These are phyloP conservation scores for Drosophila meridionalis DNA, from an alignment of 2,888 invertebrate species.

Conservation along the genomic window DNA sequence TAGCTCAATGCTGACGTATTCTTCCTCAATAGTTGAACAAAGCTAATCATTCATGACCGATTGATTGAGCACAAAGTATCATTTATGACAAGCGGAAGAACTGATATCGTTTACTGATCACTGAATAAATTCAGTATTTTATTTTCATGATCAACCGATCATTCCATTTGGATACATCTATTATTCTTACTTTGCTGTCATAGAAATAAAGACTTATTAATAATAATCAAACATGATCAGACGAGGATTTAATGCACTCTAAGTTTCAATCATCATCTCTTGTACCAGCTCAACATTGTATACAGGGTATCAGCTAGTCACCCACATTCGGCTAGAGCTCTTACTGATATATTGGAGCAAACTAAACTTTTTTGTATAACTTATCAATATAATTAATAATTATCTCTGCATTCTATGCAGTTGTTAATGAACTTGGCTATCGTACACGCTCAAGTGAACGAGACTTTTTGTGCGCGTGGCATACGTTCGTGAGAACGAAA, in stretches of 20 bases:
- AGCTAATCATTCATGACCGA: conserved; percentile 2
- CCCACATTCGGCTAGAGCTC: background rate
- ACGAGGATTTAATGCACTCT: background rate
- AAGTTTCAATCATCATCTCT: background rate
- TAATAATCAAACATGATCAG: background rate
- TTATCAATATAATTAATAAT: conserved; percentile 3
- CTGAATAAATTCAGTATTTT: background rate
- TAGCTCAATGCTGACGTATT: background rate
- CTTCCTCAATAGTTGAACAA: background rate
- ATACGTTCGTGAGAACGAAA: conserved; percentile 12
- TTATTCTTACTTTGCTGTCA: background rate
- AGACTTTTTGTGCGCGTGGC: conserved; percentile 28
- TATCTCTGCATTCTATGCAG: conserved; percentile 11
- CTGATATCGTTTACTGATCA: background rate
- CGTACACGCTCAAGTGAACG: background rate
- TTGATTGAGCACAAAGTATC: background rate
- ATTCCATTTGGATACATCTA: background rate
- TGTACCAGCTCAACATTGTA: background rate
- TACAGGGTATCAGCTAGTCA: background rate
- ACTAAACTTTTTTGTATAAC: background rate
- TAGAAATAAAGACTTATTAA: background rate
- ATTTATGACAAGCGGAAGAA: background rate
- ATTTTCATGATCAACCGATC: background rate
- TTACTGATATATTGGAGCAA: background rate
- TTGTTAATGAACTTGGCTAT: conserved; percentile 43